phyloP scores from a whole-genome alignment of 2,113 vertebrate genomes.

The Lates calcarifer region DNA sequence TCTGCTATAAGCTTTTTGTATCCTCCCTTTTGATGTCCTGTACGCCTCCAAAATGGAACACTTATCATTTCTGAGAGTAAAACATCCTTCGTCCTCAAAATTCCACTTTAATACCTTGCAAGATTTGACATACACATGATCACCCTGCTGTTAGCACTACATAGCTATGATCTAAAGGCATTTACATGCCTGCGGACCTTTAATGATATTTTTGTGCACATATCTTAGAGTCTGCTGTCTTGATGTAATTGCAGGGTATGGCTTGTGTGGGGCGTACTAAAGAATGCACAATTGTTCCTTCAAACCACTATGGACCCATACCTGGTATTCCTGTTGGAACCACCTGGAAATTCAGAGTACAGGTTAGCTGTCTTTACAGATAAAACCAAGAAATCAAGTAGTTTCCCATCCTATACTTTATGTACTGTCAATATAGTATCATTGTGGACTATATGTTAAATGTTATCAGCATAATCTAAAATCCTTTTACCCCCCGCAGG shows the following conservation, averaged over 20 bases:
- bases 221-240: background rate
- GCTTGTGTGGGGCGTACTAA: slow-evolving; percentile 97
- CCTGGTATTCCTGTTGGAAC: slow-evolving; percentile 95
- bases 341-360: slow-evolving; percentile 97
- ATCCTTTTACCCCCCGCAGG: slow-evolving; percentile 77
- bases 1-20: background rate
- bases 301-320: slow-evolving; percentile 95
- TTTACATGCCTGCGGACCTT: background rate
- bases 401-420: background rate
- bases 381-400: background rate
- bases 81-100: background rate
- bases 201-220: background rate
- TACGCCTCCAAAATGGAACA: background rate
- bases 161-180: background rate
- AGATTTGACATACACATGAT: background rate
- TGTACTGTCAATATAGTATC: background rate
- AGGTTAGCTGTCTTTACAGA: slow-evolving; percentile 83
- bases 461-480: background rate
- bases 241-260: slow-evolving; percentile 90
- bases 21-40: background rate
- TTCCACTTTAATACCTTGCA: background rate
- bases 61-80: background rate
- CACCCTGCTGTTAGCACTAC: background rate
- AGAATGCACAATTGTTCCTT: slow-evolving; percentile 97
- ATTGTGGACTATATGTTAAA: background rate